Evolutionary conservation across 2,113 vertebrate species (phyloP).

Genomic region (Sebastes fasciatus): DNA sequence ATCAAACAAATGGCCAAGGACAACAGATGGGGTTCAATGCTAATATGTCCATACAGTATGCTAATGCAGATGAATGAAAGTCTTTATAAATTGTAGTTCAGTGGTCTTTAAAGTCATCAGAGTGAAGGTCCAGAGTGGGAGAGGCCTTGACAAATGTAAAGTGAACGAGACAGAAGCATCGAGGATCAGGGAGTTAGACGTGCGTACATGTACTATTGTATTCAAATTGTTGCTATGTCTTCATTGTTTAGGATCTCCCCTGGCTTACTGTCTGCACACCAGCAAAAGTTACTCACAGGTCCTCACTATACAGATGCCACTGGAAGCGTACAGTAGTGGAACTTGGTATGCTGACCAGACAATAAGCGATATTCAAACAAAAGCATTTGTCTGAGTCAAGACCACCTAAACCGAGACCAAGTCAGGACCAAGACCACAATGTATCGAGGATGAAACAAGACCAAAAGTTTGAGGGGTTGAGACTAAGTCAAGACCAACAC

Average conservation of each 20-base stretch:
- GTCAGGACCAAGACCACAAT: too few species aligned
- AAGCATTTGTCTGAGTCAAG: too few species aligned
- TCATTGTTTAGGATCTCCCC: not conserved
- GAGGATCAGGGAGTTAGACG: not conserved
- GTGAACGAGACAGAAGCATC: not conserved
- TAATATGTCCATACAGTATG: conserved; percentile 14
- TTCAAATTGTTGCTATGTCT: not conserved
- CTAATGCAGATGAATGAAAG: not conserved
- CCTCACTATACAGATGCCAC: too few species aligned
- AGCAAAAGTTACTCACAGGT: too few species aligned
- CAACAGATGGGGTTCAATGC: not conserved
- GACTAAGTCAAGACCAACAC: not conserved
- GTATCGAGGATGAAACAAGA: too few species aligned
- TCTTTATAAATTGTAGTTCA: not conserved
- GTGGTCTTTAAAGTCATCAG: not conserved
- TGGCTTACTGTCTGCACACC: too few species aligned
- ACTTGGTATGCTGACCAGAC: too few species aligned
- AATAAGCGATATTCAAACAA: too few species aligned
- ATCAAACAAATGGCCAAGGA: conserved; percentile 29
- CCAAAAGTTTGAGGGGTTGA: too few species aligned
- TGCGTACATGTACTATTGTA: not conserved
- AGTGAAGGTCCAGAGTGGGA: not conserved
- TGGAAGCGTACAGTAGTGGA: too few species aligned
- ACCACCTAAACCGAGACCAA: too few species aligned
- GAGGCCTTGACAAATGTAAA: not conserved